Base-by-base conservation (phyloP, 2,888 invertebrate genomes). In the Frankliniella fusca region DNA sequence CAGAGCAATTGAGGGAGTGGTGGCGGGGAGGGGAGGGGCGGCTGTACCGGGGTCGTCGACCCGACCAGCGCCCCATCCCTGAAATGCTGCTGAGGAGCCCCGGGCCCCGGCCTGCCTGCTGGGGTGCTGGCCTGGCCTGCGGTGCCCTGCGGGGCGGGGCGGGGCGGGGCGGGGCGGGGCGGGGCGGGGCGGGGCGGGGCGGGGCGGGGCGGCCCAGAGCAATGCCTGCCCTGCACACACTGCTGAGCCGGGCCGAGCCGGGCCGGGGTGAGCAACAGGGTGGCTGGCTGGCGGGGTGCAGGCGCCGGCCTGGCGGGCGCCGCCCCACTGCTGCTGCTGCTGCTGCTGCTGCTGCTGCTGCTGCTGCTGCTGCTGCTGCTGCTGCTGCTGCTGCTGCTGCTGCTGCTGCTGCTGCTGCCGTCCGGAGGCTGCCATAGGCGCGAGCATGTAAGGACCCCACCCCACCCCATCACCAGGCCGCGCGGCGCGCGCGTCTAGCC, bases 241-340 rank as follows among this genome's bases (percentile, higher is more conserved):
- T 38, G 38, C 38, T 38, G 38, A 3, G 38, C 38, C 61, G 11
- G n/a, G n/a, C n/a, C n/a, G n/a, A n/a, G 61, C 61, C 61, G 61
- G 54, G 15, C 54, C 54, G 20, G 18, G 54, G 54, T 7, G 20
- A 27, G 70, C 70, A 76, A 76, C 70, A 76, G 70, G 70, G 70
- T 76, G 70, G 70, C 70, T 20, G 70, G 9, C n/a, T 8, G 70
- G 70, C 70, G 70, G 9, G 9, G 70, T 12, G 11, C 11, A 27
- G 70, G 70, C 70, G 70, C 70, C 70, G 70, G 70, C 27, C 70
- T 76, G 70, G 70, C 70, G 70, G 70, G 70, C 70, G 70, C 70
- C 70, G 61, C 7, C 15, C 15, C 3, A 5, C 38, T n/a, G n/a
- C 38, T 38, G 38, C 38, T 38, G 38, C 38, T 38, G 38, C 3